Conservation (phyloP, 2,797 vertebrate genomes). For the Darevskia mixta region DNA sequence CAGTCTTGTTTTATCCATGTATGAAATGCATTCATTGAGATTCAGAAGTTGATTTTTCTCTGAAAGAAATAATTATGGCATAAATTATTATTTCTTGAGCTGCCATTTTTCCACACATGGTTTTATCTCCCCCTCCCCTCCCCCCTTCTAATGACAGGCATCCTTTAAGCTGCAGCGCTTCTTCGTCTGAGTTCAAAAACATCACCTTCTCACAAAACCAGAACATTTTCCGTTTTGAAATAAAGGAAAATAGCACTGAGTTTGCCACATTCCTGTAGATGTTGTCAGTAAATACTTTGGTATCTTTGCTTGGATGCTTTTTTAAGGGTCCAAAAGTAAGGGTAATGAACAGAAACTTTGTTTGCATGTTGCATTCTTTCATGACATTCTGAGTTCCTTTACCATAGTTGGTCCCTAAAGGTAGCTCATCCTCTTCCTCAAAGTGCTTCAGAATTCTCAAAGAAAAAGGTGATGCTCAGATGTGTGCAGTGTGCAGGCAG, state of each 20-base stretch:
- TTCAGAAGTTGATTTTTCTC: conserved; percentile 63
- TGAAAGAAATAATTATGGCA: conserved; percentile 45
- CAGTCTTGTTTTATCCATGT: conserved; percentile 29
- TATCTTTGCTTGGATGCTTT: conserved; percentile 35
- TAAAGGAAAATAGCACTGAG: conserved; percentile 47
- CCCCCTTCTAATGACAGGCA: conserved; percentile 42
- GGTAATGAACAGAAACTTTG: conserved; percentile 47
- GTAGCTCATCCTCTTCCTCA: conserved; percentile 37
- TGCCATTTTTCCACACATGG: conserved; percentile 27
- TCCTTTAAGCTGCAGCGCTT: conserved; percentile 49
- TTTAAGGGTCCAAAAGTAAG: conserved; percentile 46
- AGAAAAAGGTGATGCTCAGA: neutral
- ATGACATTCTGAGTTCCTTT: conserved; percentile 42
- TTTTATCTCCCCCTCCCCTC: conserved; percentile 44
- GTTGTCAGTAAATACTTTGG: conserved; percentile 34
- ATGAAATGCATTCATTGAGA: conserved; percentile 50
- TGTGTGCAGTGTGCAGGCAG: neutral
- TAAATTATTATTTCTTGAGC: conserved; percentile 55
- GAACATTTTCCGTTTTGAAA: conserved; percentile 63
- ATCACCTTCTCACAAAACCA: conserved; percentile 63
- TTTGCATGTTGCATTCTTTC: conserved; percentile 25
- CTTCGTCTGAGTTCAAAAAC: conserved; percentile 57
- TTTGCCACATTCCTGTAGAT: conserved; percentile 50
- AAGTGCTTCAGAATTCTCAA: conserved; percentile 25
- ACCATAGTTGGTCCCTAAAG: conserved; percentile 31